Base-by-base conservation (phyloP, 2,797 vertebrate species). In the Enteromius paludinosus region DNA sequence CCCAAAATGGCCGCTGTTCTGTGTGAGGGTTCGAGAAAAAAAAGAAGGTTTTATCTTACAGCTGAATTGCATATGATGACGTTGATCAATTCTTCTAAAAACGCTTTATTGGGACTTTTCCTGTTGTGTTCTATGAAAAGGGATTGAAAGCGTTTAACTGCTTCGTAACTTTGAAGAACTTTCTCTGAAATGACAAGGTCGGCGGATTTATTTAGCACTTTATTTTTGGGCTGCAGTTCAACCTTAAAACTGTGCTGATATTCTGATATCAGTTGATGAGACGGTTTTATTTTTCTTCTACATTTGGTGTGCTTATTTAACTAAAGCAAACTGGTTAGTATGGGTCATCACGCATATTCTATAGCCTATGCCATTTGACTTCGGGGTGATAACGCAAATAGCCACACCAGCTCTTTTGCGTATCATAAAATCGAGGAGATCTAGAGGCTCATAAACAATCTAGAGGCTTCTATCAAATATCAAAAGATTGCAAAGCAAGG, bases 1-100 rank as follows among this genome's bases (percentile, higher is more conserved):
- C 79, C 82, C 88, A 90, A 88, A 86, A 88, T 88, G 88, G 89
- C 86, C 82, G 85, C 85, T 71, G 49, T 81, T 69, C 72, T 33
- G 28, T 82, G 33, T 77, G 49, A 54, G 33, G 45, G 70, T 74
- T 35, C 14, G 38, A 17, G n/a, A n/a, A 4, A 25, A 52, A 79
- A 69, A 47, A 66, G 28, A 8, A 70, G 28, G 5, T 30, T 5
- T 1, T 6, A 35, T 38, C 38, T 59, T 61, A 20, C 23, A 18
- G 43, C 1, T 12, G 8, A 8, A 47, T 18, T 52, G 66, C 5
- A 8, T 43, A 56, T 59, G 14, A 41, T 33, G 25, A n/a, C 2
- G 1, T 69, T 59, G n/a, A 33, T 80, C 1, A 59, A 45, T 77
- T 64, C 0, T 78, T 66, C 12, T 14, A 33, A 30, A 15, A 11